Base-by-base conservation (phyloP, 2,797 vertebrate genomes). In the Linurgus olivaceus region DNA sequence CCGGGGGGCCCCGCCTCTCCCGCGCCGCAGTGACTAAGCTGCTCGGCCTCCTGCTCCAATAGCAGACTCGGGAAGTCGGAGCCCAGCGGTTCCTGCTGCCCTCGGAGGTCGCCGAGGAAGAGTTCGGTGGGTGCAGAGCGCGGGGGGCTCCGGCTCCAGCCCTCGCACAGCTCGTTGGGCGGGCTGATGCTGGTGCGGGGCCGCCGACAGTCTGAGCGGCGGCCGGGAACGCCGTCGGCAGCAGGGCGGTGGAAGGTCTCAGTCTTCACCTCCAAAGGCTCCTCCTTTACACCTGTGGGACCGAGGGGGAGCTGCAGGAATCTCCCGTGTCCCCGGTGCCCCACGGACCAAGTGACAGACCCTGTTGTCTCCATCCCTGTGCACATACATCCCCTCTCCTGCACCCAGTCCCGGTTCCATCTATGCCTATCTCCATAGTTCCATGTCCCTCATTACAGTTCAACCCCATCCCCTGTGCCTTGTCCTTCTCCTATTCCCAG, bases 211-310 rank as follows among this genome's bases (percentile, higher is more conserved):
- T 92, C 72, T 2, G 75, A 1, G 24, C 82, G 40, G 12, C 6
- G 45, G 23, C 47, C 9, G 2, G 70, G 61, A 54, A 59, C 4
- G 67, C 68, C 5, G 35, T 93, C 55, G 13, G 73, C 6, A 4
- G 77, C 6, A 2, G 89, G 55, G 40, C 61, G 2, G 8, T 35
- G 90, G 81, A 91, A 92, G 14, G 83, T 79, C 45, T 96, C 96
- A 4, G 91, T 47, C 88, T 94, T 96, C 83, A 94, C 95, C 52
- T 94, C 91, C 78, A 94, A 55, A 3, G 87, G 89, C 66, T 96
- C 94, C 67, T 96, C 94, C 66, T 97, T 96, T 70, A 96, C 42
- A 24, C 90, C 96, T 93, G 91, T 7, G 40, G 84, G 58, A 62
- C 0, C 20, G 51, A 76, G 0, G 2, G 47, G 47, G 52, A 44